phyloP scores from a whole-genome alignment of 2,888 invertebrate genomes.

The Agelastica alni region DNA sequence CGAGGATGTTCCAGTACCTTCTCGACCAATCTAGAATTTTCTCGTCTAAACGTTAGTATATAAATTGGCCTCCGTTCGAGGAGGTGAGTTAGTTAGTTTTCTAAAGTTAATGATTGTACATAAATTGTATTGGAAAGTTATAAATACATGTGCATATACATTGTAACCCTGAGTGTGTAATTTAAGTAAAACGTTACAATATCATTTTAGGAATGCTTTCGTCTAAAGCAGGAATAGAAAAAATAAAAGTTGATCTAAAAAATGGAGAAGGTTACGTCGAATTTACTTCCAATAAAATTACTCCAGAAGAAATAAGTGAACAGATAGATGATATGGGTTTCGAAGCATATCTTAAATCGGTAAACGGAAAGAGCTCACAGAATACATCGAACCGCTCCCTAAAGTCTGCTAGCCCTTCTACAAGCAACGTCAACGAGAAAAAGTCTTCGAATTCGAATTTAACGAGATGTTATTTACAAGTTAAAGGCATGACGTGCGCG shows the following conservation, averaged over 20 bases:
- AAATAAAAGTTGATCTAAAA: constrained; percentile 66
- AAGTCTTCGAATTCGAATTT: constrained; percentile 30
- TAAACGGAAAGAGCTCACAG: constrained; percentile 49
- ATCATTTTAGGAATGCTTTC: constrained; percentile 62
- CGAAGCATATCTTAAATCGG: constrained; percentile 63
- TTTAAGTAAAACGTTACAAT: no score
- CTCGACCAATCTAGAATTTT: no score
- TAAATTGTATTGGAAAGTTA: no score
- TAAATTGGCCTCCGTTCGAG: no score
- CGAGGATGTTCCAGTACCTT: no score
- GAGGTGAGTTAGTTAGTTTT: no score
- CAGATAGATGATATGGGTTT: constrained; percentile 82
- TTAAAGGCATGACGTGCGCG: constrained; percentile 94
- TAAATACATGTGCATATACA: no score
- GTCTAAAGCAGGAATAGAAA: constrained; percentile 65
- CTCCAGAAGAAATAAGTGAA: constrained; percentile 66
- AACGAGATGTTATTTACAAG: constrained; percentile 69
- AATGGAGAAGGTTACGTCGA: constrained; percentile 68
- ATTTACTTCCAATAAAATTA: constrained; percentile 59
- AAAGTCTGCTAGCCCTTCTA: not conserved
- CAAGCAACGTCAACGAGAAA: constrained; percentile 14
- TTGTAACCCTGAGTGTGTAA: no score
- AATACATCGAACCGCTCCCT: constrained; percentile 28
- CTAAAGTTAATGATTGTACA: no score
- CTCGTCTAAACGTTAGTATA: no score